Evolutionary conservation across 2,113 vertebrate genomes (phyloP).

Genomic region (Lucifuga dentata): DNA sequence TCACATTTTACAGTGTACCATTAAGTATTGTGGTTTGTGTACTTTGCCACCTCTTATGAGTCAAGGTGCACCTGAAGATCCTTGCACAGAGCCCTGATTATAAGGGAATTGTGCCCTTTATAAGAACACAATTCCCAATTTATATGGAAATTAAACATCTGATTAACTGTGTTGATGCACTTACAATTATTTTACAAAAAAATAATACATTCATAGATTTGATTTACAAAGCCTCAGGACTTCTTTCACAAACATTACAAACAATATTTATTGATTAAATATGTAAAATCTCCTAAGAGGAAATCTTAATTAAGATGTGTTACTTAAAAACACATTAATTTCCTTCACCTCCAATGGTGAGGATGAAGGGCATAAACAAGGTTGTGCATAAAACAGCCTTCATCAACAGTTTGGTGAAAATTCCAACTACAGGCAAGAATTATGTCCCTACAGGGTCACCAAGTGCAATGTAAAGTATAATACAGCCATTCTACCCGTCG

Average conservation of each 20-base stretch:
- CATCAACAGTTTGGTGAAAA: slow-evolving; percentile 11
- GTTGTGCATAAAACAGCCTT: not conserved
- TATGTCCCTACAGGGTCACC: not conserved
- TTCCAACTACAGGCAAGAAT: not conserved
- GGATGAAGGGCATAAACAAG: slow-evolving; percentile 24
- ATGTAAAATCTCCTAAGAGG: not conserved
- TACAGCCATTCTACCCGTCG: slow-evolving; percentile 2
- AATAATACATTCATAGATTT: slow-evolving; percentile 24
- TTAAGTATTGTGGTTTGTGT: too few species aligned
- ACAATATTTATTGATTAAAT: slow-evolving; percentile 7
- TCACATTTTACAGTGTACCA: too few species aligned
- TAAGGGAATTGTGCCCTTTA: too few species aligned
- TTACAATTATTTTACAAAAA: slow-evolving; percentile 28
- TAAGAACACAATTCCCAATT: slow-evolving; percentile 26
- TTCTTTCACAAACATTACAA: not conserved
- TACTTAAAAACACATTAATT: not conserved
- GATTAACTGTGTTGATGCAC: slow-evolving; percentile 29
- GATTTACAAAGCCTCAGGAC: slow-evolving; percentile 29
- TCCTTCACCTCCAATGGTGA: not conserved
- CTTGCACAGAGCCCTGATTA: too few species aligned
- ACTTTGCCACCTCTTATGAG: too few species aligned
- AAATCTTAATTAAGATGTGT: not conserved
- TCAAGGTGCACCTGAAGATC: too few species aligned
- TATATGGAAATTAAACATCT: slow-evolving; percentile 59
- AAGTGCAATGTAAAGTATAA: slow-evolving; percentile 9